phyloP scores from a whole-genome alignment of 2,888 invertebrate species.

The Caenorhabditis becei region DNA sequence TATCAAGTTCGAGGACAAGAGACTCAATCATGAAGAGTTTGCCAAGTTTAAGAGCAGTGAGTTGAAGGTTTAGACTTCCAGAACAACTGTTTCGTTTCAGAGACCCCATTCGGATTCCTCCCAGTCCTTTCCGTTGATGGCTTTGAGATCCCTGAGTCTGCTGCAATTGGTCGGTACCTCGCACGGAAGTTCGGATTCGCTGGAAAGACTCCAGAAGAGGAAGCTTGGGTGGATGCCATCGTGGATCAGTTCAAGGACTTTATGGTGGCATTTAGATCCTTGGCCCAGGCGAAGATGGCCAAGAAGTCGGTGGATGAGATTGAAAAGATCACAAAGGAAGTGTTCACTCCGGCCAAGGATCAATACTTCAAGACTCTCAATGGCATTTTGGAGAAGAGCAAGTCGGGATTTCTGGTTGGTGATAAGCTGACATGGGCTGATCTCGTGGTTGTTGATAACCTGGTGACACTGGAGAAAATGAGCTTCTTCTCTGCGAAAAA shows the following conservation, averaged over 20 bases:
- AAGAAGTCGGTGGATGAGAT: conserved; percentile 36
- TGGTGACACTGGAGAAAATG: conserved; percentile 37
- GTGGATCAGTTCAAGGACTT: conserved; percentile 59
- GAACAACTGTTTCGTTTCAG: background rate
- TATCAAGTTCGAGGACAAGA: conserved; percentile 46
- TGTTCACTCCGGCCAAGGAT: conserved; percentile 29
- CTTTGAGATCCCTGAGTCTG: conserved; percentile 46
- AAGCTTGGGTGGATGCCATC: conserved; percentile 57
- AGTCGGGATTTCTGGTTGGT: conserved; percentile 54
- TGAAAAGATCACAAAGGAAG: conserved; percentile 29
- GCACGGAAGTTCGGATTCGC: conserved; percentile 53
- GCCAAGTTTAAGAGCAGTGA: conserved; percentile 21
- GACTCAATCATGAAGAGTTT: conserved; percentile 18
- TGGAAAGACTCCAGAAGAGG: conserved; percentile 47
- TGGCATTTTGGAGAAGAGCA: conserved; percentile 36
- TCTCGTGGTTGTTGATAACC: conserved; percentile 52
- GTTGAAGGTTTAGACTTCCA: background rate
- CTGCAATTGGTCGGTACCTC: conserved; percentile 40
- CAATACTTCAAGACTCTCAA: conserved; percentile 32
- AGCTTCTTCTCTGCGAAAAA: conserved; percentile 15
- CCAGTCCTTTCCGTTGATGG: conserved; percentile 50
- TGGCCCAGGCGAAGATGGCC: conserved; percentile 8
- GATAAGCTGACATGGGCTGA: conserved; percentile 57
- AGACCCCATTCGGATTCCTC: conserved; percentile 40
- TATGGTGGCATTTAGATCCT: background rate